Evolutionary conservation across 2,113 vertebrate genomes (phyloP).

Genomic region (Channa maculata): DNA sequence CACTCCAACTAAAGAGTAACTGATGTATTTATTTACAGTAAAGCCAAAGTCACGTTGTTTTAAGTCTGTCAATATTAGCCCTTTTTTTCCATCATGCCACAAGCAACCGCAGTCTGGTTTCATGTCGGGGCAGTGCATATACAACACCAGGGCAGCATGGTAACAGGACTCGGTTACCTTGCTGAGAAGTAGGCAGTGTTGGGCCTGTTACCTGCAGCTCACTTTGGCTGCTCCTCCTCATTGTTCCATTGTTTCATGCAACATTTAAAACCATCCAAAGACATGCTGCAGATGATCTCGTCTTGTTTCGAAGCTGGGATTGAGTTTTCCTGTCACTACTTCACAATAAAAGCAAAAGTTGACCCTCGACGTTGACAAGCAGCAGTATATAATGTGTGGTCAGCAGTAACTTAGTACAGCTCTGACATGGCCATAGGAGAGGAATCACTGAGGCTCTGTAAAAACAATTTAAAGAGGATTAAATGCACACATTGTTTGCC

Average conservation of each 20-base stretch:
- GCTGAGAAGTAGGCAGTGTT: neutral
- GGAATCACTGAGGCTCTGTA: neutral
- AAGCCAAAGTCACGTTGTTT: conserved; percentile 21
- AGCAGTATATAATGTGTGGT: too few relatives aligned
- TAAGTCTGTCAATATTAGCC: conserved; percentile 11
- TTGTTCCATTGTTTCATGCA: neutral
- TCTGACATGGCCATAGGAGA: too few relatives aligned
- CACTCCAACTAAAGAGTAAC: conserved; percentile 26
- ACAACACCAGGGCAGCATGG: neutral
- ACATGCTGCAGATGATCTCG: too few relatives aligned
- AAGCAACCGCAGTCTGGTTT: conserved; percentile 21
- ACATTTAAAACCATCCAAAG: neutral
- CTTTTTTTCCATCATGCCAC: conserved; percentile 18
- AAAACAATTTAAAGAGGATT: neutral
- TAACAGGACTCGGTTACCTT: conserved; percentile 10
- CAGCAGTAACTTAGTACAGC: too few relatives aligned
- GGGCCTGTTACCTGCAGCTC: neutral
- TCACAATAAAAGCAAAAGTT: too few relatives aligned
- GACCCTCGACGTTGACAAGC: too few relatives aligned
- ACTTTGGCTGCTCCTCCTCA: neutral
- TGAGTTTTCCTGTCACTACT: too few relatives aligned
- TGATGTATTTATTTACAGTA: conserved; percentile 28
- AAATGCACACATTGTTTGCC: neutral
- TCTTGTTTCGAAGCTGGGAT: too few relatives aligned
- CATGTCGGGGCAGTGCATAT: conserved; percentile 14